phyloP scores from a whole-genome alignment of 1,140 invertebrate genomes.

The Bombus ignitus region DNA sequence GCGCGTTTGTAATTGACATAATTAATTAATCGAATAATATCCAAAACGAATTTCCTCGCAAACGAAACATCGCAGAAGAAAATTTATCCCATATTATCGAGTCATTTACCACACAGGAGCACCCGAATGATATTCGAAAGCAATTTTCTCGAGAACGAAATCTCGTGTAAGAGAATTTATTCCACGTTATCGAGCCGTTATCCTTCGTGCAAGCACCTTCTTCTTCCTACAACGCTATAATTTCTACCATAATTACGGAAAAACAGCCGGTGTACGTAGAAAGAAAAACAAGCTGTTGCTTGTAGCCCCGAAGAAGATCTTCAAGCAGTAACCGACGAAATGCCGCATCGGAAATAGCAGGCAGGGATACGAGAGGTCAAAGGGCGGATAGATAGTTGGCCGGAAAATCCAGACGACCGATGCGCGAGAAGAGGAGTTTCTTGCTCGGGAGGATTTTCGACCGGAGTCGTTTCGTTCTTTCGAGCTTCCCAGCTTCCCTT shows the following conservation, averaged over 20 bases:
- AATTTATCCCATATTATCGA: too few species aligned
- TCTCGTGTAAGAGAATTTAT: too few species aligned
- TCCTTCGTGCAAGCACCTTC: too few species aligned
- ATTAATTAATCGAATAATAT: too few species aligned
- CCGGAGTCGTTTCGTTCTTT: slow-evolving; percentile 20
- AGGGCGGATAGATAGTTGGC: background rate
- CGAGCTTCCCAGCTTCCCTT: slow-evolving; percentile 41
- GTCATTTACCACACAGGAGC: too few species aligned
- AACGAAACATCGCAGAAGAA: too few species aligned
- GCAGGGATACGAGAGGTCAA: background rate
- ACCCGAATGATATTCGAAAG: too few species aligned
- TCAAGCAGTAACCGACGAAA: too few species aligned
- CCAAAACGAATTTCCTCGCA: too few species aligned
- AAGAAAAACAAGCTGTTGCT: background rate
- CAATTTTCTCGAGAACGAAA: too few species aligned
- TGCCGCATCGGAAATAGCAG: background rate
- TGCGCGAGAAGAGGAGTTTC: slow-evolving; percentile 18
- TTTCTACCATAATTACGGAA: background rate
- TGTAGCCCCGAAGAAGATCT: background rate
- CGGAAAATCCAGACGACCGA: slow-evolving; percentile 21
- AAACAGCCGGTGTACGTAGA: background rate
- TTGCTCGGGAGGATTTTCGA: slow-evolving; percentile 33
- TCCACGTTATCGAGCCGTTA: background rate
- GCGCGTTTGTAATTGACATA: too few species aligned
- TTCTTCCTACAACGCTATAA: background rate